phyloP scores from a whole-genome alignment of 2,797 vertebrate genomes.

The Delichon dasypus region DNA sequence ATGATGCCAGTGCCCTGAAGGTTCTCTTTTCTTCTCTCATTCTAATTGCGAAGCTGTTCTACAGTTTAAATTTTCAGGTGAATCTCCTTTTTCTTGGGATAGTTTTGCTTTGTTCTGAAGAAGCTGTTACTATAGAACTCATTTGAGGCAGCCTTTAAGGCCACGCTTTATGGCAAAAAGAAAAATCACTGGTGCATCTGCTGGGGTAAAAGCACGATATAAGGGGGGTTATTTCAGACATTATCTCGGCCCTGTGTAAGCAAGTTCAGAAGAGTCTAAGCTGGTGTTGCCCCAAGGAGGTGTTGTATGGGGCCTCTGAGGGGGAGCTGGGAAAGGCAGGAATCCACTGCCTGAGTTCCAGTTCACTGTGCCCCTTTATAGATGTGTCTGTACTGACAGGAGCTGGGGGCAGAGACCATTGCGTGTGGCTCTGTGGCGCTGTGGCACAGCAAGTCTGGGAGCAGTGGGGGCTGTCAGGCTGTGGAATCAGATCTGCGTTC shows the following conservation, averaged over 20 bases:
- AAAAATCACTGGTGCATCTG: neutral
- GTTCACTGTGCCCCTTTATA: neutral
- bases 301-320: neutral
- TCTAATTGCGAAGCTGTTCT: constrained; percentile 96
- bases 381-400: neutral
- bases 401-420: neutral
- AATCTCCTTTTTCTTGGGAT: neutral
- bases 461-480: neutral
- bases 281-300: neutral
- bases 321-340: neutral
- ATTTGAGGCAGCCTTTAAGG: neutral
- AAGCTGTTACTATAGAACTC: neutral
- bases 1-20: constrained; percentile 91
- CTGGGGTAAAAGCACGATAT: neutral
- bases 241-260: neutral
- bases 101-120: neutral
- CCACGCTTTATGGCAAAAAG: neutral
- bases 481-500: neutral
- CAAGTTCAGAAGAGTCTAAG: neutral
- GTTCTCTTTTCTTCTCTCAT: constrained; percentile 97
- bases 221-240: neutral
- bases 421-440: neutral
- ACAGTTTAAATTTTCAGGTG: constrained; percentile 99
- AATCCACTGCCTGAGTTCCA: neutral
- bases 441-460: neutral